These are phyloP conservation scores for Pyrgus malvae DNA, from an alignment of 2,888 invertebrate genomes.

Conservation along the genomic window DNA sequence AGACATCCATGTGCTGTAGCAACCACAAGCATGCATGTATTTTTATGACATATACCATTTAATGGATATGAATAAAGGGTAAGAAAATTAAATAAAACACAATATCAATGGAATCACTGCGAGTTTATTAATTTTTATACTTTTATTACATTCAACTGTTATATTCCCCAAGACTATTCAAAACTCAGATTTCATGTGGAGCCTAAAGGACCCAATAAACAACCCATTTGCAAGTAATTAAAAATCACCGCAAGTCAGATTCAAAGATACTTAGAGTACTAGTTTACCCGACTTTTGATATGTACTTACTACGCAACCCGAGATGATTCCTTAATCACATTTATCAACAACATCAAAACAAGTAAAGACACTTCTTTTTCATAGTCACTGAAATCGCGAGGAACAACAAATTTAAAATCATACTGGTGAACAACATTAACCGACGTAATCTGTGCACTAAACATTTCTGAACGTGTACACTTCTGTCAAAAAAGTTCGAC, in stretches of 20 bases:
- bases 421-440: too few species aligned
- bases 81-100: slow-evolving; percentile 52
- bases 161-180: slow-evolving; percentile 64
- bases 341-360: slow-evolving; percentile 81
- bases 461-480: too few species aligned
- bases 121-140: slow-evolving; percentile 77
- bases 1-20: too few species aligned
- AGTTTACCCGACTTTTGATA: slow-evolving; percentile 72
- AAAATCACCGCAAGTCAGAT: slow-evolving; percentile 58
- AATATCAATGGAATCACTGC: slow-evolving; percentile 79
- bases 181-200: slow-evolving; percentile 55
- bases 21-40: too few species aligned
- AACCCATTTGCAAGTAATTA: slow-evolving; percentile 44
- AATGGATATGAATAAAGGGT: background rate
- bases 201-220: slow-evolving; percentile 56
- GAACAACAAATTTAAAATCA: background rate
- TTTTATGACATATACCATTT: too few species aligned
- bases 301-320: slow-evolving; percentile 66
- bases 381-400: slow-evolving; percentile 46
- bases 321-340: slow-evolving; percentile 77
- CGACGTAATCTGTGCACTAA: too few species aligned
- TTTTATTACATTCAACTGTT: slow-evolving; percentile 78
- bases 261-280: slow-evolving; percentile 81
- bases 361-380: slow-evolving; percentile 61
- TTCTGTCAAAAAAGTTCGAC: too few species aligned